These are phyloP conservation scores for Babylonia areolata DNA, from an alignment of 1,140 invertebrate genomes.

Conservation along the genomic window DNA sequence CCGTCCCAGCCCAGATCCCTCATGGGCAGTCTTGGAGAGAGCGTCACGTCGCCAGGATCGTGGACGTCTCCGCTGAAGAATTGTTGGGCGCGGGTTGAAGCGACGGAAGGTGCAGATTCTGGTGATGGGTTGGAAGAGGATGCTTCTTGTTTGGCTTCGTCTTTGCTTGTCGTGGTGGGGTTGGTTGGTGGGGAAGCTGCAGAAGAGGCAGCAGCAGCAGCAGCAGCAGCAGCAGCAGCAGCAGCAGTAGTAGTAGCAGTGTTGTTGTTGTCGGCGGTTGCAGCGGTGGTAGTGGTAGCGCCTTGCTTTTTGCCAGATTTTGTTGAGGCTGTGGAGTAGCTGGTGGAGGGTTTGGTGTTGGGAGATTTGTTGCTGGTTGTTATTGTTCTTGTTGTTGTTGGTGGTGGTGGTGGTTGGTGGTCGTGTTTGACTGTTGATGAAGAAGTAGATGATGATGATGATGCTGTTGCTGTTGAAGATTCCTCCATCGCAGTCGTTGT, in stretches of 20 bases:
- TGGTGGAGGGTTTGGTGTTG: not conserved
- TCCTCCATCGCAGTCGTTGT: too few relatives aligned
- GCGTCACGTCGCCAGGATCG: not conserved
- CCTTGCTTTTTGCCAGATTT: not conserved
- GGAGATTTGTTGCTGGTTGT: too few relatives aligned
- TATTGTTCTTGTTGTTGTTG: too few relatives aligned
- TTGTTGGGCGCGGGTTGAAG: not conserved
- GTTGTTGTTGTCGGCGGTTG: not conserved
- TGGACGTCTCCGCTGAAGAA: too few relatives aligned
- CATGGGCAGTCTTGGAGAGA: not conserved
- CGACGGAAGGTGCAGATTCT: not conserved
- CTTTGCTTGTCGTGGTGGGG: not conserved
- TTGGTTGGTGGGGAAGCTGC: not conserved
- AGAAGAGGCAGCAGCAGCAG: not conserved
- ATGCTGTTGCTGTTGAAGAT: too few relatives aligned
- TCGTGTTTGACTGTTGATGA: too few relatives aligned
- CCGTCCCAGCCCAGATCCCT: constrained; percentile 13
- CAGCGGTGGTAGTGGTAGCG: not conserved
- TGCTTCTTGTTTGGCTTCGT: not conserved
- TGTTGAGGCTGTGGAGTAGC: not conserved
- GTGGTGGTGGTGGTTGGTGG: too few relatives aligned
- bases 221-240: not conserved
- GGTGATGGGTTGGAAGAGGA: not conserved
- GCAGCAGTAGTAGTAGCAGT: not conserved
- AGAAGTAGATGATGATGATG: too few relatives aligned